Evolutionary conservation across 2,113 vertebrate species (phyloP).

Genomic region (Connochaetes taurinus): DNA sequence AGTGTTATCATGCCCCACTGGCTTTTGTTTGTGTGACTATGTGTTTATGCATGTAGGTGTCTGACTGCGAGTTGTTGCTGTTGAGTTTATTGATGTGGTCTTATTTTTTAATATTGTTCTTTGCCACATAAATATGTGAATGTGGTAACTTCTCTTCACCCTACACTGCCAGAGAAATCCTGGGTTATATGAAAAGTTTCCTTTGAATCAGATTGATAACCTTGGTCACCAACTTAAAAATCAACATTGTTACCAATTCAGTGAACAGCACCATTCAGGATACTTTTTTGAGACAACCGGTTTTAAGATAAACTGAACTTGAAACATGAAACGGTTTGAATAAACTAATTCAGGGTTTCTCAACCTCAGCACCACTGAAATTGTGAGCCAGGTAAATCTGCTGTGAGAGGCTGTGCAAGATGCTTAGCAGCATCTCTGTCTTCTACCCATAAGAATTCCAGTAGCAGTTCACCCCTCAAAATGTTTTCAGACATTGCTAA

Average conservation of each 20-base stretch:
- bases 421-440: background rate
- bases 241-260: background rate
- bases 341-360: background rate
- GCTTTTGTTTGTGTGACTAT: background rate
- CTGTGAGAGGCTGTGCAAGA: background rate
- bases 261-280: background rate
- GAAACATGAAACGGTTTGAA: background rate
- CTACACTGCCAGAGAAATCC: background rate
- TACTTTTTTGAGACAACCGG: background rate
- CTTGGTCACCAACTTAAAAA: background rate
- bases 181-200: background rate
- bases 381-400: background rate
- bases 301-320: background rate
- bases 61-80: background rate
- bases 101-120: background rate
- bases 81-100: background rate
- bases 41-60: background rate
- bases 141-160: background rate
- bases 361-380: background rate
- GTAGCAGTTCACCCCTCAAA: background rate
- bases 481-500: background rate
- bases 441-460: background rate
- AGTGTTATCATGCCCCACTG: background rate
- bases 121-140: background rate
- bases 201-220: background rate